phyloP scores from a whole-genome alignment of 2,888 invertebrate genomes.

The Metalampra italica region DNA sequence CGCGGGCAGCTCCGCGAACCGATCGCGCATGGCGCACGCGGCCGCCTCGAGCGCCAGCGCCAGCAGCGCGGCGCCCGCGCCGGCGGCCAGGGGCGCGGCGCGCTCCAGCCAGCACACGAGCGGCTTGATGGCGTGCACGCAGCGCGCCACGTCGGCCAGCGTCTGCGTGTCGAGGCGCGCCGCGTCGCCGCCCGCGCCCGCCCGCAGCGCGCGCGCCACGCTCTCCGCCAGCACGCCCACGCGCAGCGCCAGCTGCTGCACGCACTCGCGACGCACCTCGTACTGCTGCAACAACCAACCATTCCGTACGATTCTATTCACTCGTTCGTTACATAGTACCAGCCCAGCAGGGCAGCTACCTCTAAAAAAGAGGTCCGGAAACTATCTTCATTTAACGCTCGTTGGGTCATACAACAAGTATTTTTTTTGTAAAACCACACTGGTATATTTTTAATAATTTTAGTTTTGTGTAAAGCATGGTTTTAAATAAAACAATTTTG shows the following conservation, averaged over 20 bases:
- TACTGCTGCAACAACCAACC: conserved; percentile 82
- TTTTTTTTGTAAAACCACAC: no score
- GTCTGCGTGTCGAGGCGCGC: conserved; percentile 87
- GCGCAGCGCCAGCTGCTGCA: conserved; percentile 92
- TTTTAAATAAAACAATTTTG: no score
- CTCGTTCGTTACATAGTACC: no score
- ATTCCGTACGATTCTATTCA: neutral
- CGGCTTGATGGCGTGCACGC: conserved; percentile 90
- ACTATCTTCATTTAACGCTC: no score
- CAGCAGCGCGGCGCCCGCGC: conserved; percentile 82
- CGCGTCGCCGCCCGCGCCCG: conserved; percentile 80
- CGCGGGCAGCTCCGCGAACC: conserved; percentile 92
- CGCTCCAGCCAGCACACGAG: conserved; percentile 93
- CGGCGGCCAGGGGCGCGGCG: conserved; percentile 31
- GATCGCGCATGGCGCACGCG: conserved; percentile 92
- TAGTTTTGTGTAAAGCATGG: no score
- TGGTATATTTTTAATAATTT: no score
- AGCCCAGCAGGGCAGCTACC: no score
- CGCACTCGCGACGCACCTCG: conserved; percentile 93
- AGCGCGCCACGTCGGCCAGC: conserved; percentile 90
- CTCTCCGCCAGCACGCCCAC: conserved; percentile 86
- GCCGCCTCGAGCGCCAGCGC: conserved; percentile 91
- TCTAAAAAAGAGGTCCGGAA: no score
- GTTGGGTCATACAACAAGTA: no score
- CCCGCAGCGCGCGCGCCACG: conserved; percentile 86